Evolutionary conservation across 1,140 invertebrate species (phyloP).

Genomic region (Apis mellifera): DNA sequence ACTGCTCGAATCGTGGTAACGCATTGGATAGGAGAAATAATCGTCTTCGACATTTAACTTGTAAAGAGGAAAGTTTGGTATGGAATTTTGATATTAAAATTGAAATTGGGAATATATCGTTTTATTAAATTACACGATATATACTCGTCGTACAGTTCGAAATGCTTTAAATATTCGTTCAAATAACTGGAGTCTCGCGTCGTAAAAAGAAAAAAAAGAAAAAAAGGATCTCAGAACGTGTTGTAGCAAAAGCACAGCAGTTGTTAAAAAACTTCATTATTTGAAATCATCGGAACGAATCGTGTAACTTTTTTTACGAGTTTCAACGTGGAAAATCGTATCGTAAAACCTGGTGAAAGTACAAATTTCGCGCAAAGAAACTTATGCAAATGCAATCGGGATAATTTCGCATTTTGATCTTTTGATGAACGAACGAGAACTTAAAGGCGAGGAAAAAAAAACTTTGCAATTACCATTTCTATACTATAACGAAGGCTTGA

Average conservation of each 20-base stretch:
- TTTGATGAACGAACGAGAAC: too few relatives aligned
- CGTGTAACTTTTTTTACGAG: not conserved
- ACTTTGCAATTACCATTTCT: too few relatives aligned
- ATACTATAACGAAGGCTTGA: too few relatives aligned
- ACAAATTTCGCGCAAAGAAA: not conserved
- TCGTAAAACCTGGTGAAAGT: not conserved
- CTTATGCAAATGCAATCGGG: not conserved
- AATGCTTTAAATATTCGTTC: too few relatives aligned
- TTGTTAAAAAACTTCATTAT: not conserved
- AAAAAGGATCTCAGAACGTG: not conserved
- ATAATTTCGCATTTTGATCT: not conserved
- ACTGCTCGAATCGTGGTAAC: not conserved
- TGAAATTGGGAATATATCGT: too few relatives aligned
- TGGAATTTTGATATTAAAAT: too few relatives aligned
- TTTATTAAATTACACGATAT: too few relatives aligned
- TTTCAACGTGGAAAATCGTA: not conserved
- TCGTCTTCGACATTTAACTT: not conserved
- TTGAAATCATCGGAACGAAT: not conserved
- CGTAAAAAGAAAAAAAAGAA: too few relatives aligned
- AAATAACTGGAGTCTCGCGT: too few relatives aligned
- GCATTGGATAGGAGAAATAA: not conserved
- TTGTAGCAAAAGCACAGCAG: not conserved
- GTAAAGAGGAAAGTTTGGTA: not conserved
- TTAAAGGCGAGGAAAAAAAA: too few relatives aligned
- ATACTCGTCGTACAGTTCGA: too few relatives aligned